Conservation (phyloP, 2,113 vertebrate genomes). For the Chascanopsetta lugubris region DNA sequence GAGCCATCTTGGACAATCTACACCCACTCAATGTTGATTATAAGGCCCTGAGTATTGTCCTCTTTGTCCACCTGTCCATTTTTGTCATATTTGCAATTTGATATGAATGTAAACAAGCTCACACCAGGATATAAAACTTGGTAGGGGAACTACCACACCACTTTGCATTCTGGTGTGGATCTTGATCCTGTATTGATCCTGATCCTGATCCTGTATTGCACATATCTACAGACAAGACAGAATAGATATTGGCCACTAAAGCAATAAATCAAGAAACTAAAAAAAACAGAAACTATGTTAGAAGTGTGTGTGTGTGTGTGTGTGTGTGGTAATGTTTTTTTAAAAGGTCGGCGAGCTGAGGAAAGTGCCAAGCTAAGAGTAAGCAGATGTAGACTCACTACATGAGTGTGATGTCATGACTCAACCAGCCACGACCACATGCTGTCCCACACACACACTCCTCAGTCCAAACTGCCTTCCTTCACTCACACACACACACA, state of each 20-base stretch:
- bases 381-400: constrained; percentile 54
- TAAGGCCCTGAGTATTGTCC: not conserved
- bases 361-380: constrained; percentile 32
- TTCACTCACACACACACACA: constrained; percentile 17
- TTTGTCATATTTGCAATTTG: no score
- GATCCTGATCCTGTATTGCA: not conserved
- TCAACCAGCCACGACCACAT: constrained; percentile 38
- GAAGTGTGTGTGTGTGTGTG: not conserved
- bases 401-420: constrained; percentile 52
- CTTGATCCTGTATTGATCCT: no score
- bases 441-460: constrained; percentile 29
- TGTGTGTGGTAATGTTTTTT: not conserved
- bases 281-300: not conserved
- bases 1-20: not conserved
- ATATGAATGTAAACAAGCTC: not conserved
- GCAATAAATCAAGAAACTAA: no score
- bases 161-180: not conserved
- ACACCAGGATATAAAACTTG: not conserved
- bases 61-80: not conserved
- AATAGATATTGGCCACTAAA: no score
- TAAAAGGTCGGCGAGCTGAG: constrained; percentile 21
- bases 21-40: not conserved
- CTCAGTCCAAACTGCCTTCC: constrained; percentile 4
- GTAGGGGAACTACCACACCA: not conserved
- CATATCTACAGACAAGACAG: no score